phyloP scores from a whole-genome alignment of 1,140 invertebrate species.

The Leptopilina clavipes region DNA sequence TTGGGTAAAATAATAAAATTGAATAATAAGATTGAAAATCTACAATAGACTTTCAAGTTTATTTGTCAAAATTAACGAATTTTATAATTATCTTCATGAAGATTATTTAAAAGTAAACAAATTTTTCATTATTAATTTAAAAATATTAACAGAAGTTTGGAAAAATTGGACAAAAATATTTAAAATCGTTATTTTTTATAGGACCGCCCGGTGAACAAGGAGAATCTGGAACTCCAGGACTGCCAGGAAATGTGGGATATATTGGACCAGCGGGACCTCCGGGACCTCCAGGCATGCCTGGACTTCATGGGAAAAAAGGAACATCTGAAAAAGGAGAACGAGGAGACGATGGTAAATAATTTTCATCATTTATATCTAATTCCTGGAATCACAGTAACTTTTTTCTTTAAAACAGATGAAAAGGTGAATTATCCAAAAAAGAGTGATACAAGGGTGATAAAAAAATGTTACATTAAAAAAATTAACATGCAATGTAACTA shows the following conservation, averaged over 20 bases:
- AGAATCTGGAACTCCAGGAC: conserved; percentile 78
- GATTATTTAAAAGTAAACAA: no score
- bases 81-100: no score
- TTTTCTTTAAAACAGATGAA: no score
- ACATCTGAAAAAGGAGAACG: conserved; percentile 81
- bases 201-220: conserved; percentile 77
- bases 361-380: background rate
- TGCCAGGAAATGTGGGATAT: conserved; percentile 73
- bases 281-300: conserved; percentile 73
- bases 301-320: conserved; percentile 76
- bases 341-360: conserved; percentile 78
- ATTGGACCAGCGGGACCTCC: conserved; percentile 73
- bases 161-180: background rate
- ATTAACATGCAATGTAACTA: no score
- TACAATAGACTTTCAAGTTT: no score
- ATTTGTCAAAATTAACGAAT: background rate
- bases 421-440: no score
- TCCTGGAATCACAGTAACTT: no score
- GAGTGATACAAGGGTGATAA: no score
- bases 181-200: conserved; percentile 37
- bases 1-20: conserved; percentile 60
- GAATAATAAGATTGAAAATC: background rate
- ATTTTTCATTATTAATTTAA: no score
- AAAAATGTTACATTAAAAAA: no score
- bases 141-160: no score